Evolutionary conservation across 1,140 invertebrate species (phyloP), one percentile per base, ranked within the genome.

Genomic region (Reticulitermes speratus): DNA sequence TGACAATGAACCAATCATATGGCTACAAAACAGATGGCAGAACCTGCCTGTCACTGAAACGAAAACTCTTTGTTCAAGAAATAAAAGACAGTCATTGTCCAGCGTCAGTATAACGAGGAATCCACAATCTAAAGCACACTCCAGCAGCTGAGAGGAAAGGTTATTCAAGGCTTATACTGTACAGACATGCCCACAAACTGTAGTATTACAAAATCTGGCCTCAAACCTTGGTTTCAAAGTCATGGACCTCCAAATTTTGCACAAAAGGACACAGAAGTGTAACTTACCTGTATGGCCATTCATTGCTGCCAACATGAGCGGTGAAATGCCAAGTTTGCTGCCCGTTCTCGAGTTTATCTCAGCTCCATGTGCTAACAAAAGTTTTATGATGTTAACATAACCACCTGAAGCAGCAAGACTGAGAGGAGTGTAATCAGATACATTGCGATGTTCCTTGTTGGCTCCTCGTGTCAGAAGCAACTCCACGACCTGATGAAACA

Each of bases 271-370:
- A 2, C 19, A 25, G 30, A 45, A 85, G 59, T 69, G 82, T 85
- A 85, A 86, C 86, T 88, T 89, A 92, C 92, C 93, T 45, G 97
- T 97, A 92, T 99, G 99, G 0, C 99, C 99, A 94, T 99, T 99
- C 99, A 99, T 99, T 14, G 99, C 98, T 38, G 99, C 98, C 88
- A 99, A 91, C 99, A 99, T 99, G 38, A 99, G 92, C 7, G 99
- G 99, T 1, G 98, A 99, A 89, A 99, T 99, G 83, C 98, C 98
- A 69, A 99, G 92, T 91, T 99, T 99, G 84, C 97, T 98, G 52
- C 98, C 98, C 82, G 98, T 99, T 88, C 98, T 95, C 11, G 98
- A 99, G 92, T 99, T 99, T 87, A 99, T 99, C 92, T 99, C 99
- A 82, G 99, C 99, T 52, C 97, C 97, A 91, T 95, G 93, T 89